These are phyloP conservation scores for Lochmaea crataegi DNA, from an alignment of 2,888 invertebrate genomes.

Conservation along the genomic window DNA sequence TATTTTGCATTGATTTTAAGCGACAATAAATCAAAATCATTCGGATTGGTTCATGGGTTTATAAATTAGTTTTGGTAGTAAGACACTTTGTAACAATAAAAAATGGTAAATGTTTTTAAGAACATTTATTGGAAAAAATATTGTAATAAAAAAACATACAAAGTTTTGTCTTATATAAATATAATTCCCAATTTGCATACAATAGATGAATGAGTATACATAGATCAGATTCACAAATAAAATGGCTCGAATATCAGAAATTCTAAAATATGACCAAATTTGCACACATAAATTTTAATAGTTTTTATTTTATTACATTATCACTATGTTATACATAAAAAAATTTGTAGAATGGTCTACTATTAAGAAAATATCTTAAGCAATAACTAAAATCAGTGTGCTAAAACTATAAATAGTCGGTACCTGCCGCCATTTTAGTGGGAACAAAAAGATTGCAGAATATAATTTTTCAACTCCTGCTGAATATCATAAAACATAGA, in stretches of 20 bases:
- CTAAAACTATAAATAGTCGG: constrained; percentile 24
- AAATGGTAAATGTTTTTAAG: constrained; percentile 46
- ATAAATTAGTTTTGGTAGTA: not conserved
- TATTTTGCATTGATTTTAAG: too few relatives aligned
- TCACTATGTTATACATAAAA: constrained; percentile 38
- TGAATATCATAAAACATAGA: not conserved
- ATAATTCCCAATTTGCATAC: constrained; percentile 51
- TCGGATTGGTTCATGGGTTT: too few relatives aligned
- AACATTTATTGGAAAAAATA: constrained; percentile 58
- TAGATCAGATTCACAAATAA: constrained; percentile 35
- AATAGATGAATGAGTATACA: constrained; percentile 49
- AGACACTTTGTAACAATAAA: not conserved
- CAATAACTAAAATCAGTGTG: constrained; percentile 17
- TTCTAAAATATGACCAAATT: constrained; percentile 27
- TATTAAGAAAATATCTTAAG: constrained; percentile 27
- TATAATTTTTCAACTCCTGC: not conserved
- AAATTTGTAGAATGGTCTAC: constrained; percentile 34
- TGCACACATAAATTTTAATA: constrained; percentile 30
- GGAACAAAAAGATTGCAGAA: constrained; percentile 23
- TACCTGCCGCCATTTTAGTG: constrained; percentile 30
- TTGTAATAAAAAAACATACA: constrained; percentile 56
- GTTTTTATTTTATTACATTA: constrained; percentile 31
- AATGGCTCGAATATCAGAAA: constrained; percentile 32
- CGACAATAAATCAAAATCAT: too few relatives aligned
- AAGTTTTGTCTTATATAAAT: constrained; percentile 52